Base-by-base conservation (phyloP, 2,113 vertebrate genomes). In the Sminthopsis crassicaudata region DNA sequence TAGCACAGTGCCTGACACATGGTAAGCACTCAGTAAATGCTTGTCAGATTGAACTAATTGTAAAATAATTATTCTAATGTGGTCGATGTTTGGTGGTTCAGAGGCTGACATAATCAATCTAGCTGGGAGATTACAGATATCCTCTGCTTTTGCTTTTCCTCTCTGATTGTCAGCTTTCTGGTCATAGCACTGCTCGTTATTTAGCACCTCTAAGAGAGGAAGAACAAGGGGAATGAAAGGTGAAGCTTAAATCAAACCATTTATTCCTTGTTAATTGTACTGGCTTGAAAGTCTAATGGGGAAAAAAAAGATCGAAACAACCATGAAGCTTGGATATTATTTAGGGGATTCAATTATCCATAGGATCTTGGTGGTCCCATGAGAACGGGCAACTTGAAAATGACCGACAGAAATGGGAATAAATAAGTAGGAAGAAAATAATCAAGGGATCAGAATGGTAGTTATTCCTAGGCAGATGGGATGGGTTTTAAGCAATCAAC, bases 371-470 rank as follows among this genome's bases (percentile, higher is more conserved):
- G 60, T 84, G 11, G 60, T 55, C 93, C 94, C 67, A 52, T 46
- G 92, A 96, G 91, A 94, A 91, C 53, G 2, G 26, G 36, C 94
- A 89, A 94, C 67, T 91, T 95, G 91, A 95, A 55, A 96, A 88
- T 4, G 94, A 92, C 92, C 67, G 94, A 89, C 27, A 96, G 93
- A 96, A 96, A 89, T 60, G 84, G 84, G 92, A 94, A 95, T 93
- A 46, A 42, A 24, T 67, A 89, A 76, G 90, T 22, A 23, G 46
- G 48, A 92, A 90, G 27, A 30, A 46, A 51, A 84, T 84, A 42
- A 46, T 90, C 52, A 53, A 42, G 67, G 27, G 24, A 84, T 94
- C 84, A 67, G 91, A 95, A 52, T 51, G 57, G 48, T 55, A 95
- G 96, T 48, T 96, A 95, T 94, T 54, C 25, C 52, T 25, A 7